A percentile compares a stretch with the other conserved stretches of the same genome.
Evolutionary conservation across 2,888 invertebrate species (phyloP).

Genomic region (Himalopsyche japonica): DNA sequence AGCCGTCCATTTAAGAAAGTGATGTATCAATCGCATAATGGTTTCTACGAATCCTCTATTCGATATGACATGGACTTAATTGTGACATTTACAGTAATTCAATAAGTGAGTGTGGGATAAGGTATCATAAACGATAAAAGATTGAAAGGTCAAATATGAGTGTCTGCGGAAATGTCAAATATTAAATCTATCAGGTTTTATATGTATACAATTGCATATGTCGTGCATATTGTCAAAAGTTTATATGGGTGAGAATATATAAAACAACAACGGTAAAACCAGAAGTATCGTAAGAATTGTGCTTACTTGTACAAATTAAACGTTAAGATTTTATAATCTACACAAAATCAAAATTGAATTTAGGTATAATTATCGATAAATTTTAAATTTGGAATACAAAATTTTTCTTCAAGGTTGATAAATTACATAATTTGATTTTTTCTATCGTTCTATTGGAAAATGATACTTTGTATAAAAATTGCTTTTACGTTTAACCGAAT

Average conservation of each 20-base stretch:
- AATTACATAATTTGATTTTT: too few relatives aligned
- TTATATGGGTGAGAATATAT: neutral
- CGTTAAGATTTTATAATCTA: too few relatives aligned
- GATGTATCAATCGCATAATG: neutral
- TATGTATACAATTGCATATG: neutral
- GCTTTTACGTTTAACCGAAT: too few relatives aligned
- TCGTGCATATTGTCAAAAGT: neutral
- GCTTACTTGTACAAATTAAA: too few relatives aligned
- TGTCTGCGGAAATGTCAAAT: neutral
- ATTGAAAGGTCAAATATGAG: neutral
- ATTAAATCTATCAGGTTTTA: neutral
- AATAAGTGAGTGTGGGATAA: neutral
- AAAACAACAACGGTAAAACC: neutral
- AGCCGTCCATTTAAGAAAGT: neutral
- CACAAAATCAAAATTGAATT: too few relatives aligned
- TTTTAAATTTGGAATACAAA: too few relatives aligned
- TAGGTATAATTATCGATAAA: too few relatives aligned
- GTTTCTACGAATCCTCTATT: neutral
- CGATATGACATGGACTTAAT: neutral
- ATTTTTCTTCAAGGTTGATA: too few relatives aligned
- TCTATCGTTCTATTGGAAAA: too few relatives aligned
- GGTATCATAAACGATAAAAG: neutral
- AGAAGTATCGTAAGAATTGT: neutral
- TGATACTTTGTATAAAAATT: too few relatives aligned
- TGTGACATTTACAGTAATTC: neutral